These are phyloP conservation scores for Salarias fasciatus DNA, from an alignment of 2,797 vertebrate species.

Conservation along the genomic window DNA sequence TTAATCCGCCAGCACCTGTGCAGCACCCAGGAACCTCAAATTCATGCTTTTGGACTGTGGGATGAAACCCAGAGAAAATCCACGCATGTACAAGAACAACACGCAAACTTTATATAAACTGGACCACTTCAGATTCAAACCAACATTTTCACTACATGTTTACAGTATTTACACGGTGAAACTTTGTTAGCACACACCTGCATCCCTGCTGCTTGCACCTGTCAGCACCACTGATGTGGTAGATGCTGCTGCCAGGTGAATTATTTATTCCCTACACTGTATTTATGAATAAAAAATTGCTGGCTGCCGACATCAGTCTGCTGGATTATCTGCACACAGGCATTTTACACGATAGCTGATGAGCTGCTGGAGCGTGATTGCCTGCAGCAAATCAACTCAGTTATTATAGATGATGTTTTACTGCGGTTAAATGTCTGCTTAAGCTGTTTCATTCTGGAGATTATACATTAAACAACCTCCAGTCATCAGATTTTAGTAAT, in stretches of 20 bases:
- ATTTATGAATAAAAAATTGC: not conserved
- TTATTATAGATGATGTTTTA: conserved; percentile 4
- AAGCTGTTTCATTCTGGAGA: conserved; percentile 1
- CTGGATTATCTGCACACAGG: conserved; percentile 2
- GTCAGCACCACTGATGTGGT: not conserved
- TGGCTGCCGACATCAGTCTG: not conserved
- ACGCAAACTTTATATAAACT: too few species aligned
- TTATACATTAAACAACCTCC: conserved; percentile 15
- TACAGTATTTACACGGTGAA: not conserved
- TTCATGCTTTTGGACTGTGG: too few species aligned
- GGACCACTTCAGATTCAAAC: too few species aligned
- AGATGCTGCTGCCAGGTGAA: not conserved
- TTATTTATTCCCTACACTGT: not conserved
- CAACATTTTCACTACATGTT: too few species aligned
- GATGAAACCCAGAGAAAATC: too few species aligned
- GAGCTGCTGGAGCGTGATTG: conserved; percentile 3
- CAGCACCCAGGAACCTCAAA: too few species aligned
- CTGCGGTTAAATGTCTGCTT: not conserved
- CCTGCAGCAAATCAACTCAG: not conserved
- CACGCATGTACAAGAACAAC: too few species aligned
- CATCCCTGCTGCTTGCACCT: conserved; percentile 1
- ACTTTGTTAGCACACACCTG: not conserved
- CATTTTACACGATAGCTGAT: conserved; percentile 5
- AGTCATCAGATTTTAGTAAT: conserved; percentile 4
- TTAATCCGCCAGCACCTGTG: too few species aligned